Base-by-base conservation (phyloP, 2,797 vertebrate species). In the Poeciliopsis presidionis region DNA sequence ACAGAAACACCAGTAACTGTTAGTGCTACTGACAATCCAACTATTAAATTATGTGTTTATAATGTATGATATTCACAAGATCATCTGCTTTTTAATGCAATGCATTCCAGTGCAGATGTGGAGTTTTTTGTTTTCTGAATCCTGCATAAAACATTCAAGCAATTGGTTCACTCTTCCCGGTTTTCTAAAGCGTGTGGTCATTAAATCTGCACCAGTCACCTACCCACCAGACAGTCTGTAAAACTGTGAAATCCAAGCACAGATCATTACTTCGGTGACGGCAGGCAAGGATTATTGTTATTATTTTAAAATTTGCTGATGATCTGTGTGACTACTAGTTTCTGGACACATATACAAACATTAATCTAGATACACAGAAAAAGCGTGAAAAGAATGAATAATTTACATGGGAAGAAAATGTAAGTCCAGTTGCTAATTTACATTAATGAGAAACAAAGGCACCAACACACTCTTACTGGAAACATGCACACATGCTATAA, bases 121-220 rank as follows among this genome's bases (percentile, higher is more conserved):
- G 61, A 46, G 77, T 49, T 71, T 75, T 78, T 47, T 82, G 75
- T 81, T 86, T 81, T 81, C 69, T 53, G 69, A 84, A 78, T 70
- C 74, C 79, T 71, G 80, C 79, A 88, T 90, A 83, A 90, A 89
- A 89, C 77, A 73, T 89, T 74, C 83, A 77, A 87, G 69, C 65
- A 79, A 79, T 78, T 39, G 41, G 65, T 87, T 88, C 74, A 72
- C 79, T 87, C 84, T 88, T 81, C 39, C 67, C 72, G 57, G 84
- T 88, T 84, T 49, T 75, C 84, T 83, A 71, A 88, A 89, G 86
- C 76, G 74, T 30, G 61, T 88, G 79, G 89, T 78, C 86, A 91
- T 93, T 88, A 90, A 91, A 90, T 88, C 41, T 90, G 87, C 89
- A 87, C 79, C 88, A 89, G 85, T 89, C 88, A 90, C 87, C 89